Percentiles rank a stretch among this genome's conserved stretches.
These are phyloP conservation scores for Volucella bombylans DNA, from an alignment of 2,888 invertebrate species.

Conservation along the genomic window DNA sequence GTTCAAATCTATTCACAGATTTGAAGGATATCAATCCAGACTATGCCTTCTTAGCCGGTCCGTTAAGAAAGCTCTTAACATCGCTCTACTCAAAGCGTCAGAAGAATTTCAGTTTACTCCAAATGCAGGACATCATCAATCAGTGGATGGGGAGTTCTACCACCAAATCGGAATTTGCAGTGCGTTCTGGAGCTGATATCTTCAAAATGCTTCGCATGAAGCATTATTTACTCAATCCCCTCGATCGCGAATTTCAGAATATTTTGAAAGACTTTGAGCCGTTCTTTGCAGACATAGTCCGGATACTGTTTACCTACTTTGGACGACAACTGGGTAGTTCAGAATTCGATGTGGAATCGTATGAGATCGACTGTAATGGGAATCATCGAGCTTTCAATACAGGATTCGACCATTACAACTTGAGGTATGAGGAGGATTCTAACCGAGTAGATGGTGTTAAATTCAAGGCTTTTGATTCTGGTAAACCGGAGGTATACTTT, in stretches of 20 bases:
- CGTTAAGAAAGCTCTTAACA: slow-evolving; percentile 28
- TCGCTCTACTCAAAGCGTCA: slow-evolving; percentile 31
- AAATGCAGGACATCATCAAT: slow-evolving; percentile 12
- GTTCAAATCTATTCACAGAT: slow-evolving; percentile 14
- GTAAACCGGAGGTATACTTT: slow-evolving; percentile 1
- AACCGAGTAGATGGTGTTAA: slow-evolving; percentile 29
- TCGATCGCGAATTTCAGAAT: slow-evolving; percentile 26
- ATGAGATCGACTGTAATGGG: slow-evolving; percentile 66
- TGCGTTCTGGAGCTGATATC: slow-evolving; percentile 34
- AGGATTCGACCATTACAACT: slow-evolving; percentile 47
- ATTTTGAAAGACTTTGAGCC: slow-evolving; percentile 15
- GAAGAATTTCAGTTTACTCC: neutral
- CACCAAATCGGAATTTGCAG: neutral
- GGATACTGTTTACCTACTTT: slow-evolving; percentile 37
- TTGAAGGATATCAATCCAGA: slow-evolving; percentile 8
- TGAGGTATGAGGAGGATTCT: slow-evolving; percentile 48
- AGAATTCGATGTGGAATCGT: slow-evolving; percentile 56
- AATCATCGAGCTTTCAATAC: slow-evolving; percentile 61
- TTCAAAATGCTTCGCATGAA: slow-evolving; percentile 32
- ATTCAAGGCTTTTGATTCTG: slow-evolving; percentile 13
- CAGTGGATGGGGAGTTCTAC: slow-evolving; percentile 16
- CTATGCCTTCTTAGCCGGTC: slow-evolving; percentile 18
- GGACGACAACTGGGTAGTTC: slow-evolving; percentile 36
- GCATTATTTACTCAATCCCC: slow-evolving; percentile 21
- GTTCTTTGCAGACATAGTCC: slow-evolving; percentile 20